These are phyloP conservation scores for Oreochromis mossambicus DNA, from an alignment of 2,797 vertebrate species.

Conservation along the genomic window DNA sequence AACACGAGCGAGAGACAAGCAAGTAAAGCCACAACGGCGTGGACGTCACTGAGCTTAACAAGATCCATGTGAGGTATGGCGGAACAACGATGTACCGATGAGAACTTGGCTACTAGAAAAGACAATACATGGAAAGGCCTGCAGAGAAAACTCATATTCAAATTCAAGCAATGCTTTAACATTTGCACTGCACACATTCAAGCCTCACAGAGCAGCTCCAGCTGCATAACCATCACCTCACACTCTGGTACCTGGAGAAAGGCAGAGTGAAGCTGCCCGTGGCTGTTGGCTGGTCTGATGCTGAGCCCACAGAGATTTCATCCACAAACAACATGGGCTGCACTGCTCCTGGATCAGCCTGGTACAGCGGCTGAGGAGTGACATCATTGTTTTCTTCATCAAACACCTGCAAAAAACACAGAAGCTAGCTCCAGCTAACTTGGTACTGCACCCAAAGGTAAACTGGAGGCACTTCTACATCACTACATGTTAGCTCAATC, in stretches of 20 bases:
- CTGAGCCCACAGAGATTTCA: conserved; percentile 54
- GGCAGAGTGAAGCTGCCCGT: conserved; percentile 71
- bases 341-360: conserved; percentile 52
- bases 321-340: conserved; percentile 68
- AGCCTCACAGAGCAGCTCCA: not conserved
- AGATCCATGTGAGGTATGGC: not conserved
- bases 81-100: not conserved
- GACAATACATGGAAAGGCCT: not conserved
- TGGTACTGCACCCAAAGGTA: accelerated
- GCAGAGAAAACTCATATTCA: not conserved
- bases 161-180: not conserved
- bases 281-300: conserved; percentile 68
- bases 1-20: not conserved
- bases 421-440: not conserved
- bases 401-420: conserved; percentile 74
- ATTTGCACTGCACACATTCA: not conserved
- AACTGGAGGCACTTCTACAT: not conserved
- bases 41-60: not conserved
- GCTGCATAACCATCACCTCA: not conserved
- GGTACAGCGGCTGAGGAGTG: conserved; percentile 82
- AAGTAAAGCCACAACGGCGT: not conserved
- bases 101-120: not conserved
- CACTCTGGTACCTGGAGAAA: conserved; percentile 50
- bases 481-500: accelerated
- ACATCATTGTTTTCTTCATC: conserved; percentile 81